Percentiles rank a stretch among this genome's conserved stretches.
Conservation (phyloP, 2,797 vertebrate species). For the Telmatherina bonti region DNA sequence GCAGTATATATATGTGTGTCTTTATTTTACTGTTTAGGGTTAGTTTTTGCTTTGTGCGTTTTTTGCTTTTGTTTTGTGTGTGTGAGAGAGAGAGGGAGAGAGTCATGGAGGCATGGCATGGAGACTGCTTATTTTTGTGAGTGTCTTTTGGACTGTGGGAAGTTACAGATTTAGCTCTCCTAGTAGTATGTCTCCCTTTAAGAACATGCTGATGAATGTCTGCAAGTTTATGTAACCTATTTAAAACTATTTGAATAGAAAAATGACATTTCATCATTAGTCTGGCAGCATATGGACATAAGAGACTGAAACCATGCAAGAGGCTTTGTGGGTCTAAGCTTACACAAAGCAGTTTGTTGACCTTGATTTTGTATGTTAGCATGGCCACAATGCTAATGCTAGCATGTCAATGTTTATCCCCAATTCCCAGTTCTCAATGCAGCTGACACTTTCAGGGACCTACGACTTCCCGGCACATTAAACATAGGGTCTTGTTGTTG, state of each 20-base stretch:
- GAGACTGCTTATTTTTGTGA: too few relatives aligned
- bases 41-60: too few relatives aligned
- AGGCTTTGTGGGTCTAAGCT: background rate
- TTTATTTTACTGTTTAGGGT: too few relatives aligned
- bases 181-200: too few relatives aligned
- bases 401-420: background rate
- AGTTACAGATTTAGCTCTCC: too few relatives aligned
- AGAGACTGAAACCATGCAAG: background rate
- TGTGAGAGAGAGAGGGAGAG: too few relatives aligned
- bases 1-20: too few relatives aligned
- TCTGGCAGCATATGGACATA: background rate
- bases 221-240: background rate
- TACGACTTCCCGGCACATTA: background rate
- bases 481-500: conserved; percentile 15
- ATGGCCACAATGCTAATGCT: background rate
- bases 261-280: background rate
- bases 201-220: background rate
- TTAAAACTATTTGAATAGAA: too few relatives aligned
- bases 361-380: background rate
- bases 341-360: background rate
- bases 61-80: too few relatives aligned
- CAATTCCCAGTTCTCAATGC: background rate
- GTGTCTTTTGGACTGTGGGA: too few relatives aligned
- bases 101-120: too few relatives aligned
- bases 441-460: conserved; percentile 8